Base-by-base conservation (phyloP, 1,140 invertebrate species). In the Hydropsyche tenuis region DNA sequence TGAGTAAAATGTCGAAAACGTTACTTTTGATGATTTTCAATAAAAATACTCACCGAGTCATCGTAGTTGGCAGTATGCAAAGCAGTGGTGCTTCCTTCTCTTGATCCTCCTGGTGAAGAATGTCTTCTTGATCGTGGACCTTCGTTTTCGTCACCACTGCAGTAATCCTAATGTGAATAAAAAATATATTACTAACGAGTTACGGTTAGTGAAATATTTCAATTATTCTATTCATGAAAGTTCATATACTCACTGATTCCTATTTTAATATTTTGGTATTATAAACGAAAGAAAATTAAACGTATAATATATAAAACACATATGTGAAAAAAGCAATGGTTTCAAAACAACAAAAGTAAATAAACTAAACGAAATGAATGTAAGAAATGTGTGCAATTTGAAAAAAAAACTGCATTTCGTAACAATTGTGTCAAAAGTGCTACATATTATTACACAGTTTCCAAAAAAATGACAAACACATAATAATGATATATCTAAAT, bases 21-120 rank as follows among this genome's bases (percentile, higher is more conserved):
- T 37, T 37, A 37, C 9, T 37, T 37, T 37, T 37, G 9, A 37
- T 37, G 30, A 4, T 37, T 37, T 37, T 4, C 30, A 37, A 37
- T 16, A 14, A 51, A 5, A 51, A 5, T 70, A 89, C 88, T 90
- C 82, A 90, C 89, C 82, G 89, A 82, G 80, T 90, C 89, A 79
- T 85, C 85, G 83, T 89, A 90, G 81, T 89, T 88, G 78, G 85
- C 82, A 68, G 87, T 86, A 78, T 88, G 87, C 30, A 88, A 78
- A 9, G 85, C 86, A 16, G 85, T 88, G 16, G 87, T 87, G 80
- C 87, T 88, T 76, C 87, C 87, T 65, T 87, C 84, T 76, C 87
- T 79, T 11, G 86, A 88, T 78, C 87, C 87, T 71, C 87, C 87
- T 77, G 88, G 89, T 82, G 88, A 89, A 73, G 89, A 89, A 82